Evolutionary conservation across 1,140 invertebrate species (phyloP).

Genomic region (Reticulitermes speratus): DNA sequence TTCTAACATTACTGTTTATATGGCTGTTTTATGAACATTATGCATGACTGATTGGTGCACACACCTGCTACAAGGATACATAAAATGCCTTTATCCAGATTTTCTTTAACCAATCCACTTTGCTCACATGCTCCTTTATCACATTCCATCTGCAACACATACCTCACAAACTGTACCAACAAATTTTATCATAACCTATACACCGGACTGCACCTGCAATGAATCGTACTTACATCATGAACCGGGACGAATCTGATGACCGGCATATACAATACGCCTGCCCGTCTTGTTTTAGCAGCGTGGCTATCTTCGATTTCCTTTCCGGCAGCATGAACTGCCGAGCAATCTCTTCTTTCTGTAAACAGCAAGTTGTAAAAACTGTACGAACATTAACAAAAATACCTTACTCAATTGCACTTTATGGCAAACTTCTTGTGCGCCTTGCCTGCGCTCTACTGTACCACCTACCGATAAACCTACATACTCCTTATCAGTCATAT

Average conservation of each 20-base stretch:
- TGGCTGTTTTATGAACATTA: too few relatives aligned
- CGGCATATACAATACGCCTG: constrained; percentile 94
- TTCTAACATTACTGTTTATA: too few relatives aligned
- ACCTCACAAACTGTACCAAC: too few relatives aligned
- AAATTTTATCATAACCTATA: background rate
- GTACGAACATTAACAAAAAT: background rate
- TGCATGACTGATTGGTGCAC: too few relatives aligned
- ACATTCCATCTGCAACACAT: too few relatives aligned
- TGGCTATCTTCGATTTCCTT: constrained; percentile 87
- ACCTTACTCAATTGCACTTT: background rate
- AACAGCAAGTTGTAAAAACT: constrained; percentile 34
- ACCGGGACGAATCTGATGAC: constrained; percentile 86
- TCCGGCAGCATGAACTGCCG: constrained; percentile 87
- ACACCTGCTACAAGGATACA: too few relatives aligned
- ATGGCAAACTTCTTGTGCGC: background rate
- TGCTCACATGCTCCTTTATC: too few relatives aligned
- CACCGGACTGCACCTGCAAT: background rate
- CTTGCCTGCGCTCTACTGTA: background rate
- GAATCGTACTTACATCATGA: constrained; percentile 86
- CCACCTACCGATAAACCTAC: constrained; percentile 18
- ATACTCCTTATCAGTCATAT: constrained; percentile 28
- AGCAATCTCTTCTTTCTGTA: constrained; percentile 84
- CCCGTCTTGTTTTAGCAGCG: constrained; percentile 82
- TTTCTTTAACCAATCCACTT: too few relatives aligned
- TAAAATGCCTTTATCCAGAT: too few relatives aligned